Base-by-base conservation (phyloP, 64 coral and sea anemone species). In the Pachyseris speciosa region DNA sequence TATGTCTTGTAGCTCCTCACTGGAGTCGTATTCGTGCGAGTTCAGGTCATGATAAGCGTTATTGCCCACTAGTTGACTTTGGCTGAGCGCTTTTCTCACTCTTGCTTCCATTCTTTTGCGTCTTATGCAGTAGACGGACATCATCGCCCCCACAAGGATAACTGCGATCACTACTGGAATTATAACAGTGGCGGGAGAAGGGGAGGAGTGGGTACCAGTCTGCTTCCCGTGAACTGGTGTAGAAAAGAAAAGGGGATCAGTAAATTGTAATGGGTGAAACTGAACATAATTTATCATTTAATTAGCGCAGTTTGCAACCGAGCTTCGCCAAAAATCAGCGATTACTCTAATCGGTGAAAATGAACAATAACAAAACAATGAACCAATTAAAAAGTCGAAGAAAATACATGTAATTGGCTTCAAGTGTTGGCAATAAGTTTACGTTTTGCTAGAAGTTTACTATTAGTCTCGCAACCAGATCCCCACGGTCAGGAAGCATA, bases 81-180 rank as follows among this genome's bases (percentile, higher is more conserved):
- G 22, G 29, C 77, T 37, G 5, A 61, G 13, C 5, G 13, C 24
- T 26, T 36, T 61, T 37, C 2, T 34, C 0, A 40, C 20, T 63
- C 77, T 37, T 63, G 2, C 4, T 40, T 61, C 19, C 20, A 60
- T n/a, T 63, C 52, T 81, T 27, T 81, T 81, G 7, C 77, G 77
- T 20, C 77, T 58, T 12, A 81, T 81, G 36, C 51, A 81, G 77
- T 63, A 81, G 10, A 81, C 32, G 3, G 20, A 11, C 20, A 81
- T 22, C 43, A 77, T 29, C 11, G 77, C 77, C 0, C 9, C 22
- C 6, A 60, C 53, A 34, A 81, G 36, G 3, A 81, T 11, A 39
- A 53, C 29, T 26, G 48, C 53, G 5, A 81, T 26, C 24, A 81
- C 34, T 20, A 81, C 51, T 25, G 53, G 77, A 27, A 81, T 40